Evolutionary conservation across 1,140 invertebrate species (phyloP).

Genomic region (Neodiprion lecontei): DNA sequence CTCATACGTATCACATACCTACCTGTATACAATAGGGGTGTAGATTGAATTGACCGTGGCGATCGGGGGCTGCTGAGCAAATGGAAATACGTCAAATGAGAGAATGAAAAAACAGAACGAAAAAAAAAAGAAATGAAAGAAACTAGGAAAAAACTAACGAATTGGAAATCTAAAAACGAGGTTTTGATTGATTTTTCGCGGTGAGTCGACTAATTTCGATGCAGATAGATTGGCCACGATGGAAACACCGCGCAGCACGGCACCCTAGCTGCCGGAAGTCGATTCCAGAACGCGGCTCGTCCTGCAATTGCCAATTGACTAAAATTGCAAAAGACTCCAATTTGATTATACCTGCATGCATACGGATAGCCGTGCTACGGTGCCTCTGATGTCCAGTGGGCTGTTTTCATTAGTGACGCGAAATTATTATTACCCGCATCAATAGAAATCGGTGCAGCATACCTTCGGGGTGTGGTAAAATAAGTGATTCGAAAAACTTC

Average conservation of each 20-base stretch:
- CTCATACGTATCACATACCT: too few relatives aligned
- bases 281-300: conserved; percentile 27
- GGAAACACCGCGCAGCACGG: conserved; percentile 8
- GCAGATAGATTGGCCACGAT: conserved; percentile 19
- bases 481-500: too few relatives aligned
- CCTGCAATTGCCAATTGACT: conserved; percentile 40
- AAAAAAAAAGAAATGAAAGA: conserved; percentile 23
- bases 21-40: too few relatives aligned
- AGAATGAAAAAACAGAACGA: conserved; percentile 22
- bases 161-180: conserved; percentile 26
- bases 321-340: conserved; percentile 41
- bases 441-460: too few relatives aligned
- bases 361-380: background rate
- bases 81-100: conserved; percentile 16
- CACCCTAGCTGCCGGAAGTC: conserved; percentile 25
- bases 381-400: background rate
- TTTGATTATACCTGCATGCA: conserved; percentile 34
- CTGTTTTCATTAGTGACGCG: too few relatives aligned
- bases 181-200: conserved; percentile 55
- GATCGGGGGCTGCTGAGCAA: background rate
- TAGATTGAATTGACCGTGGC: too few relatives aligned
- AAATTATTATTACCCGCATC: too few relatives aligned
- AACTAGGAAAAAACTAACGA: conserved; percentile 22
- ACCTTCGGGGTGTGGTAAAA: too few relatives aligned
- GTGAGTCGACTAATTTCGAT: conserved; percentile 47